Conservation (phyloP, 2,113 vertebrate genomes). For the Oxyruncus cristatus region DNA sequence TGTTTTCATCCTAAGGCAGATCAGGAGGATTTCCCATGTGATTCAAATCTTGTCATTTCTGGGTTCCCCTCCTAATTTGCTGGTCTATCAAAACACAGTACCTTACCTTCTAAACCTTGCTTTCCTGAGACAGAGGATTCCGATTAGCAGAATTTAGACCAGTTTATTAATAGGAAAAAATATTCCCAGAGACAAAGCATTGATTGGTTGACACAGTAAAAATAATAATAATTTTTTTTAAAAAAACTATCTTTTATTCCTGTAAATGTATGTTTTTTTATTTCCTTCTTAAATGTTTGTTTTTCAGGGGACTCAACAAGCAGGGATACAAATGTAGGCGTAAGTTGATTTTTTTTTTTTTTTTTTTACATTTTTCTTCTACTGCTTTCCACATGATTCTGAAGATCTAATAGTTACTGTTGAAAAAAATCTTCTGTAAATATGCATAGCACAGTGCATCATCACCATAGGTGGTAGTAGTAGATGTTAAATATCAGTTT, state of each 20-base stretch:
- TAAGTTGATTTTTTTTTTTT: slow-evolving; percentile 74
- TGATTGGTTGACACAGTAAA: background rate
- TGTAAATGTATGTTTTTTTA: background rate
- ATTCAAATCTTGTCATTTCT: background rate
- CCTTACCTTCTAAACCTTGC: background rate
- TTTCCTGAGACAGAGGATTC: background rate
- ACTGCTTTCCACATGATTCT: background rate
- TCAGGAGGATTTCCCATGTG: background rate
- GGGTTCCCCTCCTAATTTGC: background rate
- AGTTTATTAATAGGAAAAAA: background rate
- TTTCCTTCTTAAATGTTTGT: background rate
- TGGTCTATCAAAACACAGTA: background rate
- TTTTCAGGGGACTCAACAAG: slow-evolving; percentile 93
- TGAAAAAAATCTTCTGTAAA: background rate
- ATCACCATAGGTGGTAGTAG: too few species aligned
- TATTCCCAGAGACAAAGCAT: background rate
- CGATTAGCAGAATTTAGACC: background rate
- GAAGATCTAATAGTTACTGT: background rate
- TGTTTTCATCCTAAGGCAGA: background rate
- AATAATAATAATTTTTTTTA: background rate
- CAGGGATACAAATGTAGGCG: slow-evolving; percentile 98
- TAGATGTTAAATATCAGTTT: background rate
- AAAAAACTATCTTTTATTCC: background rate
- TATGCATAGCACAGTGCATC: background rate
- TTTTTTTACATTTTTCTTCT: background rate